Evolutionary conservation across 2,113 vertebrate genomes (phyloP).

Genomic region (Corydoras sp.): DNA sequence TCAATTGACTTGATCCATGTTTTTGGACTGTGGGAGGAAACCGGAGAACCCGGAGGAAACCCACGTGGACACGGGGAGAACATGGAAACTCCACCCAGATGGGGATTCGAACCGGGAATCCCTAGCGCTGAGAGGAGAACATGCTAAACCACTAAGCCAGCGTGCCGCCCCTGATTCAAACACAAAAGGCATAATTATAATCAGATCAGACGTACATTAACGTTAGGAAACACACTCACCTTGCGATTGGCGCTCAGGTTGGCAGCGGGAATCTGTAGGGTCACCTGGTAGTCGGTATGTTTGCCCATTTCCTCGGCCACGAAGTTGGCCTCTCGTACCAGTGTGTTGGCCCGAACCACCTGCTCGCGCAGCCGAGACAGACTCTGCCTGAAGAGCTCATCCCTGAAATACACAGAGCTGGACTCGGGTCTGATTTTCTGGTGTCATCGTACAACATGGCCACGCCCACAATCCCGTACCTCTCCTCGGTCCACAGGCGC

Average conservation of each 20-base stretch:
- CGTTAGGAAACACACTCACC: conserved; percentile 62
- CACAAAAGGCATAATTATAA: no score
- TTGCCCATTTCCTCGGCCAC: conserved; percentile 92
- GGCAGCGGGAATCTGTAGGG: conserved; percentile 92
- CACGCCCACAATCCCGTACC: conserved; percentile 56
- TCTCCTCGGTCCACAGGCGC: conserved; percentile 89
- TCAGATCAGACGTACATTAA: neutral
- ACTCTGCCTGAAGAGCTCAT: conserved; percentile 93
- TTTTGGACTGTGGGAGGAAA: no score
- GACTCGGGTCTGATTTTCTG: neutral
- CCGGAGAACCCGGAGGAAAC: no score
- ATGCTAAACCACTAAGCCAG: no score
- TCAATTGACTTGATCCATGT: no score
- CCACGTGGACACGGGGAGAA: no score
- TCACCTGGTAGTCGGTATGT: conserved; percentile 94
- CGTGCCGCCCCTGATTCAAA: no score
- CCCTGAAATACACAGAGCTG: conserved; percentile 62
- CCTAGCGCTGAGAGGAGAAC: no score
- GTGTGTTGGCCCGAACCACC: conserved; percentile 89
- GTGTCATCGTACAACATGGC: neutral
- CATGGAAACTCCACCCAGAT: no score
- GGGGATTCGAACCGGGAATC: no score
- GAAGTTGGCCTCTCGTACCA: conserved; percentile 95
- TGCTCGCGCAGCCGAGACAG: conserved; percentile 90
- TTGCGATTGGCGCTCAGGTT: conserved; percentile 98